Conservation (phyloP, 2,888 invertebrate species). For the Crepidodera aurea region DNA sequence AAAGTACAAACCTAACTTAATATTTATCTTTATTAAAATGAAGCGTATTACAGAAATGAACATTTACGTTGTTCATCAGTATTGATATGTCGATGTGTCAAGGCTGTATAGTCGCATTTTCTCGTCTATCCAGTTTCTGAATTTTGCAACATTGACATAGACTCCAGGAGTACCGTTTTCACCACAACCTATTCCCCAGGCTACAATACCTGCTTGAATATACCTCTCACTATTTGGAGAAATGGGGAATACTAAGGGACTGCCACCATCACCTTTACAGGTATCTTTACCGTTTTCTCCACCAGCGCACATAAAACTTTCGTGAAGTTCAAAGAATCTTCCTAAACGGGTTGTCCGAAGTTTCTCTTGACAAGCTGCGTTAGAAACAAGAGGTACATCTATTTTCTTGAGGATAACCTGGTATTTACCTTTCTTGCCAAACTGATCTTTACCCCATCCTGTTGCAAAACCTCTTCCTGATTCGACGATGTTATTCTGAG, state of each 20-base stretch:
- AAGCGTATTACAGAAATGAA: slow-evolving; percentile 6
- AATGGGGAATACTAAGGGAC: slow-evolving; percentile 74
- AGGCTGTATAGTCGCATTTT: slow-evolving; percentile 45
- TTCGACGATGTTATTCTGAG: slow-evolving; percentile 41
- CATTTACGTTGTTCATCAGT: slow-evolving; percentile 21
- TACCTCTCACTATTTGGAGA: slow-evolving; percentile 66
- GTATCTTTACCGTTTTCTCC: slow-evolving; percentile 70
- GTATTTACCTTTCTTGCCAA: slow-evolving; percentile 65
- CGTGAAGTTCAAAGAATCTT: slow-evolving; percentile 69
- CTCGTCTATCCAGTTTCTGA: slow-evolving; percentile 71
- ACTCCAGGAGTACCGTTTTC: slow-evolving; percentile 73
- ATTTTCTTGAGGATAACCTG: slow-evolving; percentile 77
- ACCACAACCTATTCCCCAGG: slow-evolving; percentile 86
- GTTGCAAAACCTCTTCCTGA: slow-evolving; percentile 49
- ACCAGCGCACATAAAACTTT: slow-evolving; percentile 81
- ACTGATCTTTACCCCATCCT: slow-evolving; percentile 56
- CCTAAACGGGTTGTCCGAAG: slow-evolving; percentile 74
- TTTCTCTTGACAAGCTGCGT: slow-evolving; percentile 66
- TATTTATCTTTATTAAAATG: slow-evolving; percentile 2
- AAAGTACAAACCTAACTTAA: too few relatives aligned
- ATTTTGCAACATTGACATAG: slow-evolving; percentile 73
- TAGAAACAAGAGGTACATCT: slow-evolving; percentile 71
- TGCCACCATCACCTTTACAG: slow-evolving; percentile 66
- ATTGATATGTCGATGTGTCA: slow-evolving; percentile 43
- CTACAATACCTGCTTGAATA: slow-evolving; percentile 77